Percentiles rank a stretch among this genome's conserved stretches.
These are phyloP conservation scores for Zaprionus camerounensis DNA, from an alignment of 1,140 invertebrate species.

Conservation along the genomic window DNA sequence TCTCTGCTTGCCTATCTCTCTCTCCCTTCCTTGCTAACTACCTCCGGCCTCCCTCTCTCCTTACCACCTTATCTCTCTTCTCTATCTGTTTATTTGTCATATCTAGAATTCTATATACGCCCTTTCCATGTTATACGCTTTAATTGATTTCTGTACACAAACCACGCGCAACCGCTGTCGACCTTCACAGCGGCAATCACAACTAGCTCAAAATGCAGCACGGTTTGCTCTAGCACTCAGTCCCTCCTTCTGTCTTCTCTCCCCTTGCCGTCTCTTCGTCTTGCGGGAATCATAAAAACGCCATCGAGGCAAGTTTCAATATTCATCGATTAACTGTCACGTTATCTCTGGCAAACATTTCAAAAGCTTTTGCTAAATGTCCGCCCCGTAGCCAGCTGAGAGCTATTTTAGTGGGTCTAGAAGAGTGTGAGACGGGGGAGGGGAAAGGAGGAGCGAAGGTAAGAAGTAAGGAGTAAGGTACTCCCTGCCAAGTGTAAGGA, in stretches of 20 bases:
- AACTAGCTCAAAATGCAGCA: not conserved
- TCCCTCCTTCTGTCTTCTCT: not conserved
- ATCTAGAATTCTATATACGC: constrained; percentile 1
- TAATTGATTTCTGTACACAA: constrained; percentile 19
- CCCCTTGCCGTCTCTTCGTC: not conserved
- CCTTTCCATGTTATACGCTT: constrained; percentile 2
- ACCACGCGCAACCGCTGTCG: not conserved
- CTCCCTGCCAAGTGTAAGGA: constrained; percentile 1
- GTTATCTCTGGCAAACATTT: constrained; percentile 64
- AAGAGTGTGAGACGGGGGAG: no score
- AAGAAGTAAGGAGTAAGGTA: not conserved
- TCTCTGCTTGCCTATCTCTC: no score
- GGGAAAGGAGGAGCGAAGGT: not conserved
- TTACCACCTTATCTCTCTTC: not conserved
- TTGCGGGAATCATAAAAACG: constrained; percentile 41
- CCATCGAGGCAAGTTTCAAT: constrained; percentile 59
- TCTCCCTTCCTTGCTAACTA: no score
- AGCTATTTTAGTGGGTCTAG: not conserved
- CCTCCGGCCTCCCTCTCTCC: not conserved
- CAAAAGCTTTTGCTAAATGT: constrained; percentile 47
- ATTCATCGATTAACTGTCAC: constrained; percentile 76
- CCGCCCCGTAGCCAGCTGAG: constrained; percentile 9
- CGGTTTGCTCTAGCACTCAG: not conserved
- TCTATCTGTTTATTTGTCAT: not conserved
- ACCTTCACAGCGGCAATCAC: constrained; percentile 24